A percentile compares a stretch with the other conserved stretches of the same genome.
Conservation (phyloP, 2,113 vertebrate species). For the Anhinga anhinga region DNA sequence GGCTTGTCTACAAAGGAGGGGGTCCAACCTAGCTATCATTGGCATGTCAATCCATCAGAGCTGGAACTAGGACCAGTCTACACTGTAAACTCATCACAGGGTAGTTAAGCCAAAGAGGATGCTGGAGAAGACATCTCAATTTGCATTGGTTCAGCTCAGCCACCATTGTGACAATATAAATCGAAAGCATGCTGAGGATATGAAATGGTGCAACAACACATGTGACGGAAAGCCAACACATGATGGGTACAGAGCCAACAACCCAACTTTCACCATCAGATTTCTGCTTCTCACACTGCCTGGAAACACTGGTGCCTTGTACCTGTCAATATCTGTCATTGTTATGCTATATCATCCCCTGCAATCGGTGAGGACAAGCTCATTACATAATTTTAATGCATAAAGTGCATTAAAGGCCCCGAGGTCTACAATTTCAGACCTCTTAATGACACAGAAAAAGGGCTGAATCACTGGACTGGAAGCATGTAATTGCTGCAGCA, state of each 20-base stretch:
- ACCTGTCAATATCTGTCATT: constrained; percentile 22
- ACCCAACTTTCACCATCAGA: not conserved
- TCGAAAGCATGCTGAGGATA: accelerated
- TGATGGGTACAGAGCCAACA: not conserved
- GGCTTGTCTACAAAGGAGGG: not conserved
- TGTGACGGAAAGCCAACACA: not conserved
- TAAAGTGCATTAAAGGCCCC: not conserved
- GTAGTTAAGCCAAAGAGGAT: not conserved
- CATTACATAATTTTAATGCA: constrained; percentile 34
- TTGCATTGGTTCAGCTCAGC: not conserved
- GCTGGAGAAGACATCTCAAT: not conserved
- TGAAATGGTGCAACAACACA: not conserved
- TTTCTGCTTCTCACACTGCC: not conserved
- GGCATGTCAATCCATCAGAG: not conserved
- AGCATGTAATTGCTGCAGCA: not conserved
- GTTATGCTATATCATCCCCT: not conserved
- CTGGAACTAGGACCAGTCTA: not conserved
- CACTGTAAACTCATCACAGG: not conserved
- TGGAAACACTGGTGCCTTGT: not conserved
- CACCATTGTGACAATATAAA: accelerated
- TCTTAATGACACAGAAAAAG: not conserved
- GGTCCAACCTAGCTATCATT: accelerated
- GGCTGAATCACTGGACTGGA: not conserved
- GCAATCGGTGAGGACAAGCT: not conserved
- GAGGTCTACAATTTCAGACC: not conserved